Evolutionary conservation across 2,113 vertebrate species (phyloP).

Genomic region (Lagopus leucura): DNA sequence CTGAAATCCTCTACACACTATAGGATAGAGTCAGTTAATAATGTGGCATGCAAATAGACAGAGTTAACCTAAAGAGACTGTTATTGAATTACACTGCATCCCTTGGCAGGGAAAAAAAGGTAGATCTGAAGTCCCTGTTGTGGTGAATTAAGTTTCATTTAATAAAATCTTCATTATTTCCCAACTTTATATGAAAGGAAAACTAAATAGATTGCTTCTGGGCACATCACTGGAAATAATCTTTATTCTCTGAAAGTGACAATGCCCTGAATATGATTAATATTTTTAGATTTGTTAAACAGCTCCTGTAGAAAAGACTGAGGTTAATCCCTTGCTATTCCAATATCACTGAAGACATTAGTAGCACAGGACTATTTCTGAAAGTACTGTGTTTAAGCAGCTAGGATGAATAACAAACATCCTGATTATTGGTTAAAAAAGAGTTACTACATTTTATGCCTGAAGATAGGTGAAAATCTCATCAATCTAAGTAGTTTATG

Average conservation of each 20-base stretch:
- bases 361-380: neutral
- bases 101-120: neutral
- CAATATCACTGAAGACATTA: neutral
- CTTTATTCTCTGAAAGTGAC: conserved; percentile 36
- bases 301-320: neutral
- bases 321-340: conserved; percentile 17
- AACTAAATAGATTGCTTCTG: conserved; percentile 59
- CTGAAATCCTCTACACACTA: neutral
- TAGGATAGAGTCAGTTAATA: neutral
- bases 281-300: conserved; percentile 48
- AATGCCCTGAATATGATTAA: conserved; percentile 59
- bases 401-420: conserved; percentile 10
- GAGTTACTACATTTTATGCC: conserved; percentile 3
- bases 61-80: conserved; percentile 42
- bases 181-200: conserved; percentile 52
- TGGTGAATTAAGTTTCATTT: conserved; percentile 45
- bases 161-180: conserved; percentile 68
- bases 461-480: conserved; percentile 19
- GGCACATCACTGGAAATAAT: conserved; percentile 13
- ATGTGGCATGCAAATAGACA: neutral
- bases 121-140: neutral
- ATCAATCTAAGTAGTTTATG: neutral
- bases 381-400: conserved; percentile 24
- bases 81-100: conserved; percentile 30
- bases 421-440: neutral